Evolutionary conservation across 2,797 vertebrate species (phyloP), one percentile per base, ranked within the genome.

Genomic region (Xenopus petersii): DNA sequence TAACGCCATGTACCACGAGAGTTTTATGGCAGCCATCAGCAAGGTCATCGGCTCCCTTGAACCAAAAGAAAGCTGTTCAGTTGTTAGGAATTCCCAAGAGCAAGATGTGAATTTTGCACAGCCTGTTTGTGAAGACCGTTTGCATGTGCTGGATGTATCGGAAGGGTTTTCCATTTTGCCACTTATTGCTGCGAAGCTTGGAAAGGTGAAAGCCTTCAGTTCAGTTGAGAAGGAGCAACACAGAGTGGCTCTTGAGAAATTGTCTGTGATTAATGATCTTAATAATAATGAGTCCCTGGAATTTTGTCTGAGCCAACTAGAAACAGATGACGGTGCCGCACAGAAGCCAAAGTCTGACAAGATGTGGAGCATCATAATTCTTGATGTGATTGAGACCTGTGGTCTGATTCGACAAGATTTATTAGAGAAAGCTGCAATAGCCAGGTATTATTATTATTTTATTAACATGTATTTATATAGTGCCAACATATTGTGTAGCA

Each of bases 381-480:
- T 99, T 83, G 96, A 98, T 89, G 95, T 97, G 73, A 89, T 99
- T 67, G 98, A 99, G 85, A 93, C 93, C 0, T 97, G 97, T 55
- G 97, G 98, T 21, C 94, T 99, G 66, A 91, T 98, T 54, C 92
- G 97, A 77, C 96, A 99, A 87, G 97, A 97, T 78, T 84, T 99
- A 81, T 95, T 98, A 94, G 97, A 99, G 85, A 99, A 99, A 83
- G 96, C 97, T 1, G 92, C 94, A 2, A 90, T 99, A 83, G 97
- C 96, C 75, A 96, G 96, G 98, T 98, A 21, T 21, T 21, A 21
- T 21, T 21, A 21, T 21, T 21, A 21, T 21, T 21, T 21, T 21
- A 21, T 21, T 21, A 21, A 21, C 21, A 21, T 21, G 21, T 21
- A 21, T 21, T 21, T 21, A 21, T 21, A 21, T 21, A 21, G 21